These are phyloP conservation scores for Drosophila murphyi DNA, from an alignment of 1,140 invertebrate species.

Conservation along the genomic window DNA sequence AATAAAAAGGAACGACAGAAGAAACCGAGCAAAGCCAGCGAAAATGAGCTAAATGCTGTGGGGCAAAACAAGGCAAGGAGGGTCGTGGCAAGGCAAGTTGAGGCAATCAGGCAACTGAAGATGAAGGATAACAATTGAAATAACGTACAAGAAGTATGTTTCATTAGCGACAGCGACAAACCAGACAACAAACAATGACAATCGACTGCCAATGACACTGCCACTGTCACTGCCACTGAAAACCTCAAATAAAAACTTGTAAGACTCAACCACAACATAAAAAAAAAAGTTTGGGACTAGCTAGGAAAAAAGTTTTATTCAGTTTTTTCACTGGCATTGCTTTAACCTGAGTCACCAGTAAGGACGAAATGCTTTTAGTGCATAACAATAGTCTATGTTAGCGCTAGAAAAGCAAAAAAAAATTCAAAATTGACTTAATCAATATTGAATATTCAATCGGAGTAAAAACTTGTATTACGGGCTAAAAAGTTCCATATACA, in stretches of 20 bases:
- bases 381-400: not conserved
- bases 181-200: conserved; percentile 69
- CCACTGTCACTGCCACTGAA: conserved; percentile 21
- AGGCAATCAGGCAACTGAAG: conserved; percentile 35
- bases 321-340: not conserved
- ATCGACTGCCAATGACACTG: conserved; percentile 61
- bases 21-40: conserved; percentile 56
- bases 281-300: conserved; percentile 3
- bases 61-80: not conserved
- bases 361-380: not conserved
- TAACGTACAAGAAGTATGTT: conserved; percentile 76
- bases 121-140: conserved; percentile 66
- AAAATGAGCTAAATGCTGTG: conserved; percentile 68
- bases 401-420: too few species aligned
- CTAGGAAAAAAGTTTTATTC: not conserved
- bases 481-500: too few species aligned
- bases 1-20: conserved; percentile 73
- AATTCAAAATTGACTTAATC: too few species aligned
- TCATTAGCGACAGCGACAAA: conserved; percentile 73
- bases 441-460: too few species aligned
- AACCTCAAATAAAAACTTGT: conserved; percentile 41
- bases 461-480: too few species aligned
- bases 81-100: not conserved
- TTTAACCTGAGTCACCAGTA: not conserved
- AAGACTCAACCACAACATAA: conserved; percentile 16